Evolutionary conservation across 2,888 invertebrate species (phyloP), one percentile per base, ranked within the genome.

Genomic region (Limnephilus rhombicus): DNA sequence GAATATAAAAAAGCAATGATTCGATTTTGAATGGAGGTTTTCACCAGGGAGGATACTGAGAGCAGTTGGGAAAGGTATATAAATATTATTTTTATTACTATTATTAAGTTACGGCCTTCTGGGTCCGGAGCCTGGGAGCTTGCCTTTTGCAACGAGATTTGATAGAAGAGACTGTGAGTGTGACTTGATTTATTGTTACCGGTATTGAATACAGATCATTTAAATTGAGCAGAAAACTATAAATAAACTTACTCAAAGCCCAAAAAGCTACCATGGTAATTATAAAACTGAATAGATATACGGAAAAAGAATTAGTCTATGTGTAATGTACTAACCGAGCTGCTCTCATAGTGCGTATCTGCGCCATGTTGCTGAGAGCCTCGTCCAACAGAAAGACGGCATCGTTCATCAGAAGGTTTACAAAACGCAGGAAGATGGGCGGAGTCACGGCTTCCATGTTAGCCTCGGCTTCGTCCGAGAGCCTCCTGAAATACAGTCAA

Each of bases 321-420:
- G 49, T 3, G 49, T 12, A 49, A n/a, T 87, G 37, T 89, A 94
- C 95, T 94, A 95, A 98, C 97, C 97, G 97, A 12, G 97, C 97
- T 94, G 97, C 96, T 95, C 98, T 98, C 95, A 98, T 96, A 94
- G 98, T 98, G 91, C 98, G 97, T 92, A 99, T 97, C 95, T 98
- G 98, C 90, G 98, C 97, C 98, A 99, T 98, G 95, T 98, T 98
- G 5, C 98, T 97, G 24, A 98, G 96, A 0, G 99, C 99, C 95
- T 99, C 99, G 95, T 99, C 99, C 93, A 99, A 95, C 24, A 99
- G 96, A 95, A 98, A 99, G 80, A 99, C 99, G 91, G 99, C 99
- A 96, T 99, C 99, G 95, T 99, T 99, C 95, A 99, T 99, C 29
- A 99, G 96, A 93, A 99, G 96, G 96, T 99, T 99, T 80, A 99